Evolutionary conservation across 1,140 invertebrate species (phyloP), one percentile per base, ranked within the genome.

Genomic region (Chironomus striatipennis): DNA sequence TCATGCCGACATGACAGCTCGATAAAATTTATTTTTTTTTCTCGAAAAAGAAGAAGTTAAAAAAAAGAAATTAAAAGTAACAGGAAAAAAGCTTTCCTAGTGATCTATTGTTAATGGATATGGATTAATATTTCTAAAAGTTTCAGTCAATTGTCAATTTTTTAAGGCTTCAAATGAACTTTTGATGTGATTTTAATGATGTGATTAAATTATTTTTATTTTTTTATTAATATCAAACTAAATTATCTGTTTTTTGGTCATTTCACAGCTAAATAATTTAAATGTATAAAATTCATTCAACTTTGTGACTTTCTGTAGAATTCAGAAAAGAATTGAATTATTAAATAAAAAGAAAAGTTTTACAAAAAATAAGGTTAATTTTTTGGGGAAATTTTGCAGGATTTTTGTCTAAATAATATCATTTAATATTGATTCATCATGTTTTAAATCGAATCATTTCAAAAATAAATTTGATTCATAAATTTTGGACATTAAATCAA

Each of bases 61-160:
- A n/a, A 57, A 57, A 57, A 57, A 15, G 47, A 12, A 57, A 5
- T 57, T 57, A 5, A n/a, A 15, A 5, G 12, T n/a, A 10, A 34
- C 24, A 57, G 47, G 47, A 57, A 57, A 57, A 57, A 34, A 34
- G 24, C 24, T 34, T 34, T 34, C 5, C 5, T 34, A 57, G 47
- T 57, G 47, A 57, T n/a, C n/a, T 12, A 57, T 57, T n/a, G 47
- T 15, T 57, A 57, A 57, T 57, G 47, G 47, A 57, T 57, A n/a
- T 57, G 47, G 47, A 57, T n/a, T n/a, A n/a, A n/a, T 57, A 57
- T 5, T 57, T 15, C 5, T 2, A 34, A 34, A 34, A 34, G 24
- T 57, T 57, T 57, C 47, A 57, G 47, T 57, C 47, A 15, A 57
- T 57, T 57, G 47, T 57, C 47, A 15, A 57, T 57, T 57, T 57